Evolutionary conservation across 2,888 invertebrate genomes (phyloP).

Genomic region (Pycnomerus fuliginosus): DNA sequence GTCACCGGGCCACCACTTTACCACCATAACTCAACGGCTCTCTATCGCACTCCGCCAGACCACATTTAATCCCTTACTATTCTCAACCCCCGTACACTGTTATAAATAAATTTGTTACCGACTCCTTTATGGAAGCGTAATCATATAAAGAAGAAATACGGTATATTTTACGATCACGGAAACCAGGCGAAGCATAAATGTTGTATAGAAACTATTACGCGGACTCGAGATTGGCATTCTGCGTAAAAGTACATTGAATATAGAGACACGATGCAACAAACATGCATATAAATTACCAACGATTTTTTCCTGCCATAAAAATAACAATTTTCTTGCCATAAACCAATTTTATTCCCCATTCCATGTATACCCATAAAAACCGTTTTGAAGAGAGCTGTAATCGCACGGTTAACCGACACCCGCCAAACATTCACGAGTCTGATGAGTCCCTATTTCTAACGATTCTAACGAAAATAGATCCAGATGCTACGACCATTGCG

Average conservation of each 20-base stretch:
- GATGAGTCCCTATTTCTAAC: slow-evolving; percentile 17
- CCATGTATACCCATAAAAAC: slow-evolving; percentile 40
- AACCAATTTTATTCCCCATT: slow-evolving; percentile 43
- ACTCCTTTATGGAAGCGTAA: slow-evolving; percentile 46
- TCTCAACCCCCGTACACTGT: slow-evolving; percentile 34
- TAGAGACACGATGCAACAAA: slow-evolving; percentile 27
- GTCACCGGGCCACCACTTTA: slow-evolving; percentile 36
- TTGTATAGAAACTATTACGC: slow-evolving; percentile 34
- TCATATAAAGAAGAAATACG: slow-evolving; percentile 49
- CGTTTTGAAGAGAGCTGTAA: slow-evolving; percentile 41
- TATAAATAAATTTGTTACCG: slow-evolving; percentile 47
- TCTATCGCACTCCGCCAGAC: slow-evolving; percentile 45
- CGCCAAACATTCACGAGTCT: slow-evolving; percentile 35
- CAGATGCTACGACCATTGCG: neutral
- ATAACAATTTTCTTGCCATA: slow-evolving; percentile 44
- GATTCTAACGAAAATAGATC: neutral
- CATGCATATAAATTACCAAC: slow-evolving; percentile 42
- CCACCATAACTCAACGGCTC: slow-evolving; percentile 44
- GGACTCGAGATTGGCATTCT: slow-evolving; percentile 34
- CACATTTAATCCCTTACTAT: slow-evolving; percentile 44
- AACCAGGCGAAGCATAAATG: slow-evolving; percentile 39
- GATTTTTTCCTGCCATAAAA: slow-evolving; percentile 43
- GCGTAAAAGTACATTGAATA: slow-evolving; percentile 24
- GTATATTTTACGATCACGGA: slow-evolving; percentile 45
- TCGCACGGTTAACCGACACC: slow-evolving; percentile 39